Conservation (phyloP, 92 coral and sea anemone species). For the Ricordea florida region DNA sequence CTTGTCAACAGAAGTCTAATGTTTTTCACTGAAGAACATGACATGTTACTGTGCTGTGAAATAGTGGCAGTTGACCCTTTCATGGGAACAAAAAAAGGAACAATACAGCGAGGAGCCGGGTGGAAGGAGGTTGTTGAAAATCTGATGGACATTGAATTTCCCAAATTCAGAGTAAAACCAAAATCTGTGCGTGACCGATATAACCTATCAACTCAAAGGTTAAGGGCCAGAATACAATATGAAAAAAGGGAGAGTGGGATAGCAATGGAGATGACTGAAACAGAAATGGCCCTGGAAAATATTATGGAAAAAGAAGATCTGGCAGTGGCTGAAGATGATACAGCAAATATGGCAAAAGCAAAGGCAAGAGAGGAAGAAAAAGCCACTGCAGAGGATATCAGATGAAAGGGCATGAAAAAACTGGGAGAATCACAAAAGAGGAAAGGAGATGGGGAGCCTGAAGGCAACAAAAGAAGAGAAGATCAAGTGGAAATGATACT, state of each 20-base stretch:
- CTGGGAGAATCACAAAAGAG: no score
- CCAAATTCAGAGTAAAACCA: slow-evolving; percentile 34
- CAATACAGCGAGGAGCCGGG: slow-evolving; percentile 30
- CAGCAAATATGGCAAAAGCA: background rate
- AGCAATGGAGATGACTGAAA: slow-evolving; percentile 31
- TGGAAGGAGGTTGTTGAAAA: slow-evolving; percentile 35
- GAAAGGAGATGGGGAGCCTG: no score
- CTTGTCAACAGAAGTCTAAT: no score
- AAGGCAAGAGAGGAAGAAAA: background rate
- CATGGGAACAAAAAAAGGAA: slow-evolving; percentile 46
- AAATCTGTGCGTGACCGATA: slow-evolving; percentile 56
- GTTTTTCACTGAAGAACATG: slow-evolving; percentile 42
- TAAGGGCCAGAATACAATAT: slow-evolving; percentile 4
- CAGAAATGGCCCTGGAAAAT: slow-evolving; percentile 30
- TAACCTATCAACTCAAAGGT: slow-evolving; percentile 8
- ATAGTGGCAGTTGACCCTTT: slow-evolving; percentile 25
- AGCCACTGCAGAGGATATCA: no score
- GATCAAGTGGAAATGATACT: no score
- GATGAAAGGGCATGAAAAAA: no score
- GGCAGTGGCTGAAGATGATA: background rate
- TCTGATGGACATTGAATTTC: background rate
- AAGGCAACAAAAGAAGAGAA: no score
- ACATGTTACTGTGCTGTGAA: slow-evolving; percentile 19
- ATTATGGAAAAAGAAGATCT: slow-evolving; percentile 35
- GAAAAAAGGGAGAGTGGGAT: slow-evolving; percentile 50